Percentiles rank a stretch among this genome's conserved stretches.
These are phyloP conservation scores for Rhinogobio ventralis DNA, from an alignment of 2,797 vertebrate species.

Conservation along the genomic window DNA sequence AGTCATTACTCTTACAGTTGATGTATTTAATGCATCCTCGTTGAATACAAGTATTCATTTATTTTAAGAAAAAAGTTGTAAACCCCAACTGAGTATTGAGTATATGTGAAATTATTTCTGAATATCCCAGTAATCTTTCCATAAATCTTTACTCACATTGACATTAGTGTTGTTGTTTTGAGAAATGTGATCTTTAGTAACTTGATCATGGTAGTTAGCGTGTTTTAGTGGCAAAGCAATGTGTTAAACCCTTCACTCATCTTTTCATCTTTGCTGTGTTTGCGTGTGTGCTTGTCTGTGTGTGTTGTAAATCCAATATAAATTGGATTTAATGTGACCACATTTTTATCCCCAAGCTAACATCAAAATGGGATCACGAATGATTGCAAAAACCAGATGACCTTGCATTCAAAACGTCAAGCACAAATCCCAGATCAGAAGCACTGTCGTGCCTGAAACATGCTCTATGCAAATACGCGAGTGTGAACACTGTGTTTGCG, in stretches of 20 bases:
- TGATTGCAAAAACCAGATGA: neutral
- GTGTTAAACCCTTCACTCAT: conserved; percentile 1
- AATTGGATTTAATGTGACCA: conserved; percentile 10
- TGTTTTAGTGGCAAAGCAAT: neutral
- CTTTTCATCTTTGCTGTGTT: neutral
- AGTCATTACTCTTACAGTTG: neutral
- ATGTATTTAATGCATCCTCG: neutral
- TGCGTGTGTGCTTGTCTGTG: neutral
- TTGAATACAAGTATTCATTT: neutral
- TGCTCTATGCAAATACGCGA: neutral
- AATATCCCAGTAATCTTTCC: neutral
- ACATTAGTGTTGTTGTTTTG: neutral
- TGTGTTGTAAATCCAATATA: conserved; percentile 4
- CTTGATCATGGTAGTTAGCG: neutral
- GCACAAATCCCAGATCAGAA: neutral
- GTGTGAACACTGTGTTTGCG: neutral
- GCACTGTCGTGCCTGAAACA: neutral
- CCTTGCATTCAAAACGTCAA: neutral
- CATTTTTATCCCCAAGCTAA: neutral
- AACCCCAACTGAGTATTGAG: neutral
- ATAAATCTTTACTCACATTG: neutral
- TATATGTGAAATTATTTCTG: neutral
- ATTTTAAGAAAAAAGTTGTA: neutral
- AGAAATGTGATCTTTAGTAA: neutral
- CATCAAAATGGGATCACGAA: neutral